Evolutionary conservation across 2,113 vertebrate species (phyloP).

Genomic region (human (Homo sapiens)): GRCh38 chr9:75095501-75096000

Average conservation of each 20-base stretch:
- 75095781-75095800: background rate
- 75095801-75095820: background rate
- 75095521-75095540: background rate
- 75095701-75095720: background rate
- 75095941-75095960: no score
- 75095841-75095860: background rate
- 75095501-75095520: background rate
- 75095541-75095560: background rate
- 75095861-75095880: background rate
- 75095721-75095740: background rate
- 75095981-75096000: no score
- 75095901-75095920: no score
- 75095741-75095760: background rate
- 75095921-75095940: no score
- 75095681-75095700: background rate
- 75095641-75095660: background rate
- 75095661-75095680: constrained; percentile 22
- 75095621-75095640: background rate
- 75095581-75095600: background rate
- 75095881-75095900: background rate
- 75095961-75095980: no score
- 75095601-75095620: background rate
- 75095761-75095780: fast-evolving
- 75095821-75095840: background rate
- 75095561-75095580: background rate